Evolutionary conservation across 2,888 invertebrate genomes (phyloP).

Genomic region (Lochmaea crataegi): DNA sequence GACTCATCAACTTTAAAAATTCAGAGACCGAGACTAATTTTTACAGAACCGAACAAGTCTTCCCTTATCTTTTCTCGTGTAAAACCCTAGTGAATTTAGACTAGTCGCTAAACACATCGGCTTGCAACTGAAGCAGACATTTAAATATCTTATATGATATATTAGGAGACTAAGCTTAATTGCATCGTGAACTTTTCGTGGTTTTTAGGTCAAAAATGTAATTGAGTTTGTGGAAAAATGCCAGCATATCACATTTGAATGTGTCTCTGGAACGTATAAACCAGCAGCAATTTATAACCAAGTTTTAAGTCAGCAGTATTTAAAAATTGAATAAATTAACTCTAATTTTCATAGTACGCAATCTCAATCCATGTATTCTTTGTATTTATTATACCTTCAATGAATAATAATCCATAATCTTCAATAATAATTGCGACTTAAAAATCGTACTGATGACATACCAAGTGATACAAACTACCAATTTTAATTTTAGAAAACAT

Average conservation of each 20-base stretch:
- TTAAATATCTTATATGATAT: slow-evolving; percentile 20
- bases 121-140: slow-evolving; percentile 13
- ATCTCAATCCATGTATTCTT: no score
- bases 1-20: no score
- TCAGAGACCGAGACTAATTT: no score
- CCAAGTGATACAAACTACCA: neutral
- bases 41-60: no score
- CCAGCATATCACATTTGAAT: slow-evolving; percentile 36
- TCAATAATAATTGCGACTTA: neutral
- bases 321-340: no score
- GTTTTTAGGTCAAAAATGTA: slow-evolving; percentile 37
- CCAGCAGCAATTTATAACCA: neutral
- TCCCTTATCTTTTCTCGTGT: no score
- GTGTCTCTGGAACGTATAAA: slow-evolving; percentile 12
- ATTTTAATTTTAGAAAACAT: neutral
- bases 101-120: neutral
- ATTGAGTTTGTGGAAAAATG: slow-evolving; percentile 37
- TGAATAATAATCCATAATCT: neutral
- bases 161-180: slow-evolving; percentile 25
- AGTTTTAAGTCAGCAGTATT: neutral
- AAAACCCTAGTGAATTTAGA: no score
- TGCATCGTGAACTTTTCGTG: slow-evolving; percentile 34
- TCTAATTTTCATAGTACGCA: no score
- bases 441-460: neutral
- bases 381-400: no score